phyloP scores from a whole-genome alignment of 2,113 vertebrate species.

The Corapipo altera region DNA sequence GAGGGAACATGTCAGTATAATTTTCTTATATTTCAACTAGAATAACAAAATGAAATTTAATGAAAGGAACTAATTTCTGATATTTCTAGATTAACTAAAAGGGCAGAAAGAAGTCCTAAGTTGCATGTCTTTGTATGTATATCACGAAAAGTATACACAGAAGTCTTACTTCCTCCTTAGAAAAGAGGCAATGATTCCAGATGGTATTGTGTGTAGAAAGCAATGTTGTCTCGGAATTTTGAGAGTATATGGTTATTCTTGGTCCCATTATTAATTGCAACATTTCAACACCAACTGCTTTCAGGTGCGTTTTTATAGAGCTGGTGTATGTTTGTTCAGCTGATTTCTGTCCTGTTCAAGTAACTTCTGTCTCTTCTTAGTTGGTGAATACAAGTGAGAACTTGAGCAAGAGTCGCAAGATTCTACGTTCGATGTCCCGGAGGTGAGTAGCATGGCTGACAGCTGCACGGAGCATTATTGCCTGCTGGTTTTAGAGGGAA shows the following conservation, averaged over 20 bases:
- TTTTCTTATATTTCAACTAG: background rate
- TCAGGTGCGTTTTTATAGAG: background rate
- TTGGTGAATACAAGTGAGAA: conserved; percentile 91
- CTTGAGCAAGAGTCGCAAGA: conserved; percentile 90
- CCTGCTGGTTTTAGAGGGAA: background rate
- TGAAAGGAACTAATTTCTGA: background rate
- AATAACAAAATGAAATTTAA: background rate
- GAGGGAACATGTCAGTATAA: background rate
- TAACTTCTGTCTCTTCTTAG: conserved; percentile 70
- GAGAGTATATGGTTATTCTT: background rate
- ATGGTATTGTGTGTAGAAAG: background rate
- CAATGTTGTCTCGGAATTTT: background rate
- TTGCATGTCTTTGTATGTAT: background rate
- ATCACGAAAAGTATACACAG: background rate
- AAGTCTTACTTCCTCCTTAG: background rate
- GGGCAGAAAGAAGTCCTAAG: background rate
- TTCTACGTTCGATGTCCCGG: conserved; percentile 90
- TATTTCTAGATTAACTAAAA: background rate
- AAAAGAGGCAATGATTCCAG: background rate
- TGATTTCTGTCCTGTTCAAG: background rate
- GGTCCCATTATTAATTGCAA: background rate
- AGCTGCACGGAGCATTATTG: fast-evolving
- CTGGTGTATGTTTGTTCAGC: background rate
- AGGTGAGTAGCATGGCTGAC: conserved; percentile 76
- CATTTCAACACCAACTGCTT: background rate